Conservation (phyloP, 2,888 invertebrate species). For the Mythimna vitellina region DNA sequence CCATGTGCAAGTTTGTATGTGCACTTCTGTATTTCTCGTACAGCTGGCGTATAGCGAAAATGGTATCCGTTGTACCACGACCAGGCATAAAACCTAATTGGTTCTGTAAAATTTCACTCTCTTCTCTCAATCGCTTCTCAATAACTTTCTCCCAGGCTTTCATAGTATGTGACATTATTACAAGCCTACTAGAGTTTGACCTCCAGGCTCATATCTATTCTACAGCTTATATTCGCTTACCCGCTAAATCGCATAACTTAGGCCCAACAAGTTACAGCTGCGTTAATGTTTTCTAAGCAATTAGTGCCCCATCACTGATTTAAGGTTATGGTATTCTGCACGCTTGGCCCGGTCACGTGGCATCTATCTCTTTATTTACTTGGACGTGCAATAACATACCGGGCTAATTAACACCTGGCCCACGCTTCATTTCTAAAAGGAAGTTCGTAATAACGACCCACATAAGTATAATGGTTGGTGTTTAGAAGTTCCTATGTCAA, state of each 20-base stretch:
- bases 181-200: no score
- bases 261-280: conserved; percentile 66
- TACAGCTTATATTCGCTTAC: background rate
- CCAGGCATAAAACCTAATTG: no score
- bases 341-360: conserved; percentile 86
- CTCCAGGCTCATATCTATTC: background rate
- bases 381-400: conserved; percentile 80
- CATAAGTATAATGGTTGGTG: conserved; percentile 12
- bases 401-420: conserved; percentile 77
- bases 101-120: no score
- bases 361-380: conserved; percentile 87
- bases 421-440: conserved; percentile 52
- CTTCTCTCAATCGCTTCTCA: no score
- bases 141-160: no score
- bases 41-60: no score
- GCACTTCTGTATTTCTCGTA: no score
- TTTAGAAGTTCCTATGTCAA: conserved; percentile 27
- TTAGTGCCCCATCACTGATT: conserved; percentile 88
- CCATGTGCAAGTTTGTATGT: no score
- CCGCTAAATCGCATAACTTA: conserved; percentile 63
- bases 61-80: no score
- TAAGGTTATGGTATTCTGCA: conserved; percentile 84
- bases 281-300: conserved; percentile 88
- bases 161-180: no score
- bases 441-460: conserved; percentile 30